Percentiles rank a stretch among this genome's conserved stretches.
phyloP scores from a whole-genome alignment of 2,113 vertebrate genomes.

The Recurvirostra avosetta region DNA sequence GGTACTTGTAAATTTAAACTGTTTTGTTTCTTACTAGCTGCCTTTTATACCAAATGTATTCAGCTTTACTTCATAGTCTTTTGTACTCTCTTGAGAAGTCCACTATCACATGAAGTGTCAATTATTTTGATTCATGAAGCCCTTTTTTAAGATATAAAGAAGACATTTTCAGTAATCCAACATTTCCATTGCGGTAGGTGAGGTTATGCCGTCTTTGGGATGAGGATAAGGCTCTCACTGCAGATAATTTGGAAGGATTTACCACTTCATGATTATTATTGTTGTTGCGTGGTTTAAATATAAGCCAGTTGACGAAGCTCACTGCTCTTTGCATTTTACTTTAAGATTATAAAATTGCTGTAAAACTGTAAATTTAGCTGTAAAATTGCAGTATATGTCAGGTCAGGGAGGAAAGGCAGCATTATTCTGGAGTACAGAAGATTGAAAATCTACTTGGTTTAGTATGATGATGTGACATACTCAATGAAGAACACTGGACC shows the following conservation, averaged over 20 bases:
- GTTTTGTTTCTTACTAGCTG: not conserved
- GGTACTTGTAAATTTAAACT: not conserved
- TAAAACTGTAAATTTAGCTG: not conserved
- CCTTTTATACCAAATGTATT: not conserved
- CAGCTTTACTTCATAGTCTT: not conserved
- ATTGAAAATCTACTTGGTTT: not conserved
- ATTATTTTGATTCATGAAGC: not conserved
- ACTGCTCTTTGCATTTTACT: not conserved
- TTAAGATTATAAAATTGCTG: not conserved
- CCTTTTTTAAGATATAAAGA: not conserved
- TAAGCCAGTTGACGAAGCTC: not conserved
- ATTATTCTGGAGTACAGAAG: not conserved
- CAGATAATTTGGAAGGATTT: not conserved
- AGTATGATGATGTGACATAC: not conserved
- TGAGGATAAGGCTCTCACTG: not conserved
- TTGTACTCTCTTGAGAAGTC: not conserved
- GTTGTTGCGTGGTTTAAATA: not conserved
- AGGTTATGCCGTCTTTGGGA: not conserved
- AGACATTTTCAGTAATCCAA: not conserved
- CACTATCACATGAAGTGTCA: not conserved
- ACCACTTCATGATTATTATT: not conserved
- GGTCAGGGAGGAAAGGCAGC: not conserved
- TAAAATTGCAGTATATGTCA: not conserved
- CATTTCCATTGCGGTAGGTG: not conserved
- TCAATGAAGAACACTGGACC: not conserved